Evolutionary conservation across 2,797 vertebrate species (phyloP), one percentile per base, ranked within the genome.

Genomic region (Squalus acanthias): DNA sequence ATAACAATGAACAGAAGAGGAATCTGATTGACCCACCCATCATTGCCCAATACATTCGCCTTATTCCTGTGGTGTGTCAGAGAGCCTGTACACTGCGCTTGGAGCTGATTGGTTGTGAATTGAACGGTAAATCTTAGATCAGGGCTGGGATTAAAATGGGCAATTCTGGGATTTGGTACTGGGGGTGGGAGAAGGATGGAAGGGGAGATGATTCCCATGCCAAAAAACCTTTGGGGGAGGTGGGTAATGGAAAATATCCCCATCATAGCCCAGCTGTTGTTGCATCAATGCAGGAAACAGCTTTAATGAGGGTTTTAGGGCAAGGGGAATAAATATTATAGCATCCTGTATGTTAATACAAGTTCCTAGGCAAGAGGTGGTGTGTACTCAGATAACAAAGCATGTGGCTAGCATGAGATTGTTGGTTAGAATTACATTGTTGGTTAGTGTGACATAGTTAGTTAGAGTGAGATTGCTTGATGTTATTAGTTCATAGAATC

Each of bases 81-180:
- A 98, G 98, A 0, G 98, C 98, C 85, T 99, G 99, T 97, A 99
- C 99, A 0, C 97, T 99, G 97, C 99, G 99, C 96, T 98, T 99
- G 93, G 99, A 99, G 97, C 98, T 99, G 96, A 98, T 99, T 72
- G 99, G 99, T 98, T 99, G 99, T 9, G 99, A 99, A 97, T 97
- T 99, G 96, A 98, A 98, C 0, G 99, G 99, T 99, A 98, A 99
- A 97, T 97, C 96, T 0, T 9, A 46, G 0, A 50, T 76, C 24
- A 8, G 0, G 33, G 9, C 3, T 46, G 65, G 7, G 7, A 33
- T 24, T 24, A 1, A 13, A 63, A 67, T 50, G 22, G 53, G 39
- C 0, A 12, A 0, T 72, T 29, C 13, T 70, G 13, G 0, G 26
- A 53, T 10, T 76, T 20, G 53, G n/a, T 20, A 3, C 67, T 26